Evolutionary conservation across 2,888 invertebrate genomes (phyloP).

Genomic region (Trilocha varians): DNA sequence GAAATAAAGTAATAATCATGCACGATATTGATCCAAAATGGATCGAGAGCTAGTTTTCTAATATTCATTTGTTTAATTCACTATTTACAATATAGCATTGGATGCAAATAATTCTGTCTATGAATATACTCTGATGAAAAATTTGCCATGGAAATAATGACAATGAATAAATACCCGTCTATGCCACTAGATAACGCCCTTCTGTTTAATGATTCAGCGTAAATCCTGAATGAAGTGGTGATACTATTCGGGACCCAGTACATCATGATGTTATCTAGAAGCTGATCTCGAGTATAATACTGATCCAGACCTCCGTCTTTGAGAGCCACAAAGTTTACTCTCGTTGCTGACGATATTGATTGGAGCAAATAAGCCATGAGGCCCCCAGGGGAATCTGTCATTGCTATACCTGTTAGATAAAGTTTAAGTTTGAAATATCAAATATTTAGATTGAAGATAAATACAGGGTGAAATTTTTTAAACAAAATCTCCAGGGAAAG

Average conservation of each 20-base stretch:
- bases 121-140: no score
- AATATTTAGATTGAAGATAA: no score
- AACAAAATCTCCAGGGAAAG: no score
- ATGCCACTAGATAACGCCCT: constrained; percentile 19
- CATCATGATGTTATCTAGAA: constrained; percentile 75
- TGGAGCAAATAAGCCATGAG: constrained; percentile 85
- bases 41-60: no score
- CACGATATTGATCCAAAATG: no score
- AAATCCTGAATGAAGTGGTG: constrained; percentile 74
- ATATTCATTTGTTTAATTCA: no score
- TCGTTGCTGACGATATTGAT: constrained; percentile 82
- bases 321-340: constrained; percentile 22
- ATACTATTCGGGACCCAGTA: constrained; percentile 82
- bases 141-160: no score
- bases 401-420: constrained; percentile 64
- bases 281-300: constrained; percentile 72
- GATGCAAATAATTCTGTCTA: no score
- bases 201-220: constrained; percentile 69
- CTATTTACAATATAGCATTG: no score
- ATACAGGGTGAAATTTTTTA: no score
- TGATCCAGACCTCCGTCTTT: constrained; percentile 76
- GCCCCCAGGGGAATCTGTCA: constrained; percentile 82
- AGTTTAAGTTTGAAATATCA: background rate
- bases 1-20: no score
- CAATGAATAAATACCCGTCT: constrained; percentile 43